Base-by-base conservation (phyloP, 2,888 invertebrate genomes). In the Synergus gifuensis region DNA sequence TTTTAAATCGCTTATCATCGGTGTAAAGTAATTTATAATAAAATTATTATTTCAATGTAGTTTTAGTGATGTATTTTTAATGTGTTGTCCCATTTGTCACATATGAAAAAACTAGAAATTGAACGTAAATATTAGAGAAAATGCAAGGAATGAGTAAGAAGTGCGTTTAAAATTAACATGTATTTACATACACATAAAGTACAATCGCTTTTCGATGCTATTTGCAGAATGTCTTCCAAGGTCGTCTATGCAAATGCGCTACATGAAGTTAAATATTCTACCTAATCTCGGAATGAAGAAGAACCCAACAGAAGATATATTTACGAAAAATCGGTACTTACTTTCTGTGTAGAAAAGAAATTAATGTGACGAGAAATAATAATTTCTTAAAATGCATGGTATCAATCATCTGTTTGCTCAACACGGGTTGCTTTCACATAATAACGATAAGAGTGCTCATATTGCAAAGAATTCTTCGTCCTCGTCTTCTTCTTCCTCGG, bases 371-470 rank as follows among this genome's bases (percentile, higher is more conserved):
- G 9, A 8, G 54, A 69, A 69, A 69, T 22, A 22, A 18, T 73
- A 60, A 46, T 46, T 62, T 62, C 12, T 36, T 36, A 73, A 40
- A 73, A 73, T 73, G 73, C 73, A 73, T 9, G 54, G 73, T 36
- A 58, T 73, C 36, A 73, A 73, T 54, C 49, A 73, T 54, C 40
- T 73, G 11, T 73, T 73, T 73, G 54, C 73, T 73, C 73, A 73
- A 73, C 73, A 73, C 73, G 73, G 73, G 11, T 12, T 54, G 11
- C n/a, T 49, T 11, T 73, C 54, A 54, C 73, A 49, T 36, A 73
- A 54, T 40, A 73, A 36, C 16, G 73, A 73, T 73, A 73, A 73
- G 49, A 36, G 54, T 73, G 36, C 54, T 73, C 73, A 49, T 8
- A 14, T 46, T 49, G 44, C 69, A 4, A 69, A 69, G 46, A 69